phyloP scores from a whole-genome alignment of 2,888 invertebrate species.

The Phortica magna region DNA sequence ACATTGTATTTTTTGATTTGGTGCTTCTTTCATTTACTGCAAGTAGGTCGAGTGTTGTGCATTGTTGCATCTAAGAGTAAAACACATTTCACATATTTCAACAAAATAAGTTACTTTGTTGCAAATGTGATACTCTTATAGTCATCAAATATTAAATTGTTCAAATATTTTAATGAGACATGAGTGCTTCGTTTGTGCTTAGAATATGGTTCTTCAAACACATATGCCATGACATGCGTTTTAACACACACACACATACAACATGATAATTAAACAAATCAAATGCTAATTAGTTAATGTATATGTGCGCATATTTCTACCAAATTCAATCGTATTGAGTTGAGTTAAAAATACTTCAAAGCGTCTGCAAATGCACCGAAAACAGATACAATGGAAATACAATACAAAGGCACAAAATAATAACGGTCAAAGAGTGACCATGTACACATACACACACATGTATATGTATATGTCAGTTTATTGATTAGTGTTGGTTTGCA shows the following conservation, averaged over 20 bases:
- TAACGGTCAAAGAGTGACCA: background rate
- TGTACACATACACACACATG: background rate
- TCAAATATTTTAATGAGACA: too few relatives aligned
- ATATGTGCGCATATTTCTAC: too few relatives aligned
- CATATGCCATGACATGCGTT: too few relatives aligned
- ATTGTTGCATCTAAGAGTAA: background rate
- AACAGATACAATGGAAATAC: background rate
- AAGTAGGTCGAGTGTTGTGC: background rate
- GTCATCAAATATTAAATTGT: too few relatives aligned
- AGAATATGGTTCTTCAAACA: too few relatives aligned
- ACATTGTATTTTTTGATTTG: background rate
- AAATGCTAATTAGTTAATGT: too few relatives aligned
- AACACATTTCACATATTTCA: conserved; percentile 45
- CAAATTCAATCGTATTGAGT: too few relatives aligned
- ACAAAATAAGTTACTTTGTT: too few relatives aligned
- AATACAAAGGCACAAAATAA: background rate
- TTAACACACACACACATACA: too few relatives aligned
- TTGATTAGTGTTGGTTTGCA: background rate
- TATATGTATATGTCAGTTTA: background rate
- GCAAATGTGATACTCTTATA: too few relatives aligned
- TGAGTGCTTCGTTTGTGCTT: too few relatives aligned
- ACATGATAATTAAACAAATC: too few relatives aligned
- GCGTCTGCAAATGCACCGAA: background rate
- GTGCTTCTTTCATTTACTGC: background rate
- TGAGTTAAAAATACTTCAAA: background rate